Percentiles rank a stretch among this genome's conserved stretches.
These are phyloP conservation scores for Pantherophis alleghaniensis DNA, from an alignment of 2,797 vertebrate species.

Conservation along the genomic window DNA sequence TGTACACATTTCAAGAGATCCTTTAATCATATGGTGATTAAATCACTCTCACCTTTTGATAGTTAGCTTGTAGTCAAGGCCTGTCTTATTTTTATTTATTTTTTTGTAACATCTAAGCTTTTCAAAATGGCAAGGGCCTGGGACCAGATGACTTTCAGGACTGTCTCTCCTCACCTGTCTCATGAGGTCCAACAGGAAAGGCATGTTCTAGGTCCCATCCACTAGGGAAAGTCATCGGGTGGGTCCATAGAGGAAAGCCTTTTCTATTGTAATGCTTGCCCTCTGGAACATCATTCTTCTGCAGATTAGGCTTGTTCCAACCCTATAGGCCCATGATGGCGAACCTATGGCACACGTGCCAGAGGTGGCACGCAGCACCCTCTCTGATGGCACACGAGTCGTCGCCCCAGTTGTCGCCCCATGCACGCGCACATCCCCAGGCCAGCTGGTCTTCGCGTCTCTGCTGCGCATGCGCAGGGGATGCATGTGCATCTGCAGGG, in stretches of 20 bases:
- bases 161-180: neutral
- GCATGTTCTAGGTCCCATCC: neutral
- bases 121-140: neutral
- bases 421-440: accelerated
- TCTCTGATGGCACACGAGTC: too few species aligned
- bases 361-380: too few species aligned
- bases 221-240: neutral
- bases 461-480: too few species aligned
- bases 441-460: too few species aligned
- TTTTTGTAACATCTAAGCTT: neutral
- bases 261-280: neutral
- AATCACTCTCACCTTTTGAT: neutral
- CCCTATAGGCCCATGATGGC: neutral
- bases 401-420: too few species aligned
- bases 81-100: neutral
- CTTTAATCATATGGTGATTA: neutral
- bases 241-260: neutral
- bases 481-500: accelerated
- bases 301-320: neutral
- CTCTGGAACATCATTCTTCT: neutral
- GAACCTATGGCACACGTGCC: too few species aligned
- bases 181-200: neutral
- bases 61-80: neutral
- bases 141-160: neutral
- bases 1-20: neutral